A percentile compares a stretch with the other conserved stretches of the same genome.
phyloP scores from a whole-genome alignment of 1,140 invertebrate species.

The Macrobrachium rosenbergii region DNA sequence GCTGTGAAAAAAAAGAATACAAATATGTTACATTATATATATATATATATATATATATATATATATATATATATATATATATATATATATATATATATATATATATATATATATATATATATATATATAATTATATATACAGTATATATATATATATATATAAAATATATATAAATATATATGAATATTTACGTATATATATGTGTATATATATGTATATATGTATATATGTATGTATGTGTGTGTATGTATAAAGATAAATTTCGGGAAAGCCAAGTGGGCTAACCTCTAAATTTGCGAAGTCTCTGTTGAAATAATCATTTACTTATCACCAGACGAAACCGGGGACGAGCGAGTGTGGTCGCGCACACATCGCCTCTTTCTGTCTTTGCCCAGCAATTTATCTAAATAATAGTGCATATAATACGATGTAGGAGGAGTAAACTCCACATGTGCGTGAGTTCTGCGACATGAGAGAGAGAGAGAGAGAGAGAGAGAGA shows the following conservation, averaged over 20 bases:
- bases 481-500: no score
- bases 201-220: slow-evolving; percentile 32
- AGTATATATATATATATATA: background rate
- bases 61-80: background rate
- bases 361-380: no score
- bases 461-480: no score
- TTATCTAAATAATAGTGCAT: no score
- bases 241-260: background rate
- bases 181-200: slow-evolving; percentile 10
- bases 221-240: slow-evolving; percentile 11
- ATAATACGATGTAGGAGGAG: no score
- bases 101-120: slow-evolving; percentile 26
- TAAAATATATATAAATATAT: slow-evolving; percentile 3
- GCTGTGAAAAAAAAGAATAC: no score
- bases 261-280: background rate
- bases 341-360: no score
- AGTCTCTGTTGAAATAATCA: no score
- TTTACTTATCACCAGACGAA: no score
- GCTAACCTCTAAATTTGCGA: no score
- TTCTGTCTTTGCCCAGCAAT: no score
- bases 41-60: slow-evolving; percentile 26
- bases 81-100: slow-evolving; percentile 20
- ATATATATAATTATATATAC: slow-evolving; percentile 17
- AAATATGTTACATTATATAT: slow-evolving; percentile 7
- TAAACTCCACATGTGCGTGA: no score